phyloP scores from a whole-genome alignment of 2,113 vertebrate genomes.

The Pristiophorus japonicus region DNA sequence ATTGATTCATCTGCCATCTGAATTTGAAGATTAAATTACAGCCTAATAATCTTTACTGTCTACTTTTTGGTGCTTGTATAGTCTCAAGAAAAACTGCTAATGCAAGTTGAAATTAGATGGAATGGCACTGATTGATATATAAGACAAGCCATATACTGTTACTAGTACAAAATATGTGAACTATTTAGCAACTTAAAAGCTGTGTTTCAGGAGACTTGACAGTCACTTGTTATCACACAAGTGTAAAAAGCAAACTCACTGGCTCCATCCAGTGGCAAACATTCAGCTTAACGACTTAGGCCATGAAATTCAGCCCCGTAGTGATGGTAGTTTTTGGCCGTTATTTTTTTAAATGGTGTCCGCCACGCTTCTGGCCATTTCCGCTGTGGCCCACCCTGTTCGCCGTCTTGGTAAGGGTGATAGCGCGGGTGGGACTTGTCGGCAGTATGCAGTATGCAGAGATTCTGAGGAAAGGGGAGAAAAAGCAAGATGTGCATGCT shows the following conservation, averaged over 20 bases:
- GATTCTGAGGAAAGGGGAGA: too few relatives aligned
- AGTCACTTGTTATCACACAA: not conserved
- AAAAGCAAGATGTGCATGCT: too few relatives aligned
- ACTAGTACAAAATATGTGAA: not conserved
- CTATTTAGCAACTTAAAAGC: not conserved
- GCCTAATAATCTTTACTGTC: not conserved
- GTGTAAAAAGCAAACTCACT: not conserved
- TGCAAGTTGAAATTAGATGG: not conserved
- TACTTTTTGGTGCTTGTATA: not conserved
- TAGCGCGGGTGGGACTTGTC: too few relatives aligned
- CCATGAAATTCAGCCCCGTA: too few relatives aligned
- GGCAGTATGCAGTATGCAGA: too few relatives aligned
- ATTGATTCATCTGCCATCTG: not conserved
- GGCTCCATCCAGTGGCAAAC: constrained; percentile 19
- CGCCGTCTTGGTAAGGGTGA: too few relatives aligned
- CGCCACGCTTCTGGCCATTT: too few relatives aligned
- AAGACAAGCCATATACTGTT: not conserved
- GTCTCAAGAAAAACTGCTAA: not conserved
- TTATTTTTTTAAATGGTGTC: too few relatives aligned
- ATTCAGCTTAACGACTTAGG: not conserved
- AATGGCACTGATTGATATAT: not conserved
- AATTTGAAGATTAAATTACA: constrained; percentile 7
- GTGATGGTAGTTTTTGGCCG: too few relatives aligned
- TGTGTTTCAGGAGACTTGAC: not conserved
- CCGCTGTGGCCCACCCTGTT: too few relatives aligned